Conservation (phyloP, 2,888 invertebrate species). For the Ormyrus labotus region DNA sequence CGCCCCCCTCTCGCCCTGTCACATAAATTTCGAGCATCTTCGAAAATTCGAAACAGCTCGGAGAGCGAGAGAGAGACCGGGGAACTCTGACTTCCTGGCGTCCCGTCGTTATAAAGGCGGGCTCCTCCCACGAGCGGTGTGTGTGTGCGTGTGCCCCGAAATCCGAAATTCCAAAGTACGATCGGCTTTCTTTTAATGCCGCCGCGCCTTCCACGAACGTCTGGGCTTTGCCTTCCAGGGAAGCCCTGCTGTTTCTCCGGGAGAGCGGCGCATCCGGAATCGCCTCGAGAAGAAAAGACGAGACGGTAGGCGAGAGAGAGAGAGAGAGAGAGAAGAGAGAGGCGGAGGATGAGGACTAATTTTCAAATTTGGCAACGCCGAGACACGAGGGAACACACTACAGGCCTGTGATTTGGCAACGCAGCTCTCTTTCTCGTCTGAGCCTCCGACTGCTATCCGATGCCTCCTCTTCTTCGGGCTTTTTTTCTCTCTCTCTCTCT, state of each 20-base stretch:
- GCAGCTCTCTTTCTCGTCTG: constrained; percentile 45
- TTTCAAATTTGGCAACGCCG: constrained; percentile 58
- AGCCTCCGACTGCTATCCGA: background rate
- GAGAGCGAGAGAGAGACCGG: constrained; percentile 3
- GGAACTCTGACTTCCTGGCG: background rate
- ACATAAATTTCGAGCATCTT: no score
- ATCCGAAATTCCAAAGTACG: constrained; percentile 42
- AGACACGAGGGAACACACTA: constrained; percentile 18
- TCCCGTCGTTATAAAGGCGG: background rate
- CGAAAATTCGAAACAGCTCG: no score
- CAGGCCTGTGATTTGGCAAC: constrained; percentile 54
- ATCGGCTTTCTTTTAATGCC: constrained; percentile 47
- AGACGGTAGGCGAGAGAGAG: constrained; percentile 20
- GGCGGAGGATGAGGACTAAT: constrained; percentile 48
- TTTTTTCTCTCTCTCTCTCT: background rate
- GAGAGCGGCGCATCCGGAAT: constrained; percentile 44
- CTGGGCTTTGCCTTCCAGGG: constrained; percentile 33
- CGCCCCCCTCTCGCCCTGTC: no score
- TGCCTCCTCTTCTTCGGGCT: background rate
- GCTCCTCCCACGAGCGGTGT: constrained; percentile 29
- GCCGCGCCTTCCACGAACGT: constrained; percentile 51
- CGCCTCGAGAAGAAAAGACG: constrained; percentile 46
- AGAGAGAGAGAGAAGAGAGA: constrained; percentile 4
- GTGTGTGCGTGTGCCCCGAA: background rate
- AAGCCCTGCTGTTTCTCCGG: constrained; percentile 15